Percentiles rank a stretch among this genome's conserved stretches.
Conservation (phyloP, 2,888 invertebrate genomes). For the Tipula confusa region DNA sequence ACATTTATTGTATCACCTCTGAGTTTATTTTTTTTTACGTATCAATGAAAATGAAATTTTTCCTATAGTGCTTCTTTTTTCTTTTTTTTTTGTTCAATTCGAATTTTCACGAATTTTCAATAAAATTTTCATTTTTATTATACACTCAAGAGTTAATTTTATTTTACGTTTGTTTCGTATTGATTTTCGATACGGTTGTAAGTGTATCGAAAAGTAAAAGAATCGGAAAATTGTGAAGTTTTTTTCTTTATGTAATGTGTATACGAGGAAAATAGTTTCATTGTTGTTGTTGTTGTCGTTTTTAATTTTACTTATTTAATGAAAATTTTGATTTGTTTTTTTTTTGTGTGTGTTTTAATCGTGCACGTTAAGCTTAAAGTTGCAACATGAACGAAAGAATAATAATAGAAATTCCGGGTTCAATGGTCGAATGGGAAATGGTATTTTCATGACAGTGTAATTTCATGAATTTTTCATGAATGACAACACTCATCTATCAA, state of each 20-base stretch:
- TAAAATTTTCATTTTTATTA: background rate
- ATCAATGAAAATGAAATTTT: background rate
- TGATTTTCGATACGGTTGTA: background rate
- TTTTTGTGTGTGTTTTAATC: no score
- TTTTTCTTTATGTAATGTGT: background rate
- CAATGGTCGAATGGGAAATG: no score
- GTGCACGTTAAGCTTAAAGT: no score
- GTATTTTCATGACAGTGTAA: no score
- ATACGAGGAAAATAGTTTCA: background rate
- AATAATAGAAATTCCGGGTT: no score
- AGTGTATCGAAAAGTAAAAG: background rate
- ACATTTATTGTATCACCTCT: background rate
- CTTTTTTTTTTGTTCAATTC: background rate
- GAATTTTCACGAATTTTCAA: background rate
- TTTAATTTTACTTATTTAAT: background rate
- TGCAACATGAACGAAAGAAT: no score
- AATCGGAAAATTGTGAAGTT: background rate
- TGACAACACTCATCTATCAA: no score
- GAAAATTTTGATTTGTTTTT: background rate
- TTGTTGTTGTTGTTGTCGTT: background rate
- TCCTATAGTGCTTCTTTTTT: background rate
- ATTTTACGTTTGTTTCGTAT: background rate
- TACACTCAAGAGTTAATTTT: constrained; percentile 20
- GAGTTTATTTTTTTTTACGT: background rate
- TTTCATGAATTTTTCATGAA: no score